Evolutionary conservation across 2,797 vertebrate species (phyloP), one percentile per base, ranked within the genome.

Genomic region (Tarsius wallacei): DNA sequence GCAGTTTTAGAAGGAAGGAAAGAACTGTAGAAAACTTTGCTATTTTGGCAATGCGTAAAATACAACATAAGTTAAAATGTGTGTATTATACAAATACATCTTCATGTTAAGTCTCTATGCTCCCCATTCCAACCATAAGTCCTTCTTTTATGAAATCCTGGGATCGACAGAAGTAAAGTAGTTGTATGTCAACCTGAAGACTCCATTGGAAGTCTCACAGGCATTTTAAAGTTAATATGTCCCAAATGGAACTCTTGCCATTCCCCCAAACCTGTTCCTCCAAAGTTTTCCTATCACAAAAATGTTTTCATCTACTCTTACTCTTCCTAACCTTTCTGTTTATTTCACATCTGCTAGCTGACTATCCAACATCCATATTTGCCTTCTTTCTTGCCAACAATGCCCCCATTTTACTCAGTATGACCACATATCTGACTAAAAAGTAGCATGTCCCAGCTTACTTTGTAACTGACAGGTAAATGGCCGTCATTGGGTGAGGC

Each of bases 1-100:
- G 90, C 49, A 91, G 24, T 47, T 93, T 13, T 61, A 66, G 53
- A 47, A 86, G 2, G 28, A 47, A n/a, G 26, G 21, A 36, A 51
- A 12, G 28, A 22, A 22, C 7, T 77, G 12, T 17, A 80, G 47
- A 36, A 90, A 89, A 93, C 0, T 21, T 84, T 57, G 24, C 33
- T 59, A 42, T 81, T 95, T 96, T 90, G 76, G 66, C 16, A 76
- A 76, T 55, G 36, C n/a, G 76, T 84, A 73, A 96, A 95, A 83
- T 55, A 51, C 42, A 83, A 51, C 68, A 24, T 71, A 68, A 84
- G n/a, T 68, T 84, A 49, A 93, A 47, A 93, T 57, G 15, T 70
- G 12, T 70, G 36, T 70, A 70, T 57, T 85, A 51, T n/a, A 82
- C 36, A 93, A 68, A 70, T 57, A 36, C 2, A 88, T 59, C n/a